Conservation (phyloP, 2,888 invertebrate genomes). For the Sarcophaga rosellei region DNA sequence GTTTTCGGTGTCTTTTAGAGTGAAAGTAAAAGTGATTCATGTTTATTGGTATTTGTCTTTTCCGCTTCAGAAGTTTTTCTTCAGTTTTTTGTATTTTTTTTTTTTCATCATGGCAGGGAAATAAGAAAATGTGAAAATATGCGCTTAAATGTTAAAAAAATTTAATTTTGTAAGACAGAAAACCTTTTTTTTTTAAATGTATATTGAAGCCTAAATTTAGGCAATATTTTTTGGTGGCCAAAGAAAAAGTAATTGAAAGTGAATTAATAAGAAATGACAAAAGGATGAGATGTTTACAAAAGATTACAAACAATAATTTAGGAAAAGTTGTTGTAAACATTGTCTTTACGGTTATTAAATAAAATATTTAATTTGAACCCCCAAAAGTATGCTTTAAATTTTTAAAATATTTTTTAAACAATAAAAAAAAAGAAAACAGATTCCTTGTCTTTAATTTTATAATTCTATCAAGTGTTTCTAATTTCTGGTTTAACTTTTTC, state of each 20-base stretch:
- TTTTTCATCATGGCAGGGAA: background rate
- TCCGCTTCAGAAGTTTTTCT: background rate
- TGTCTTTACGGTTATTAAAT: background rate
- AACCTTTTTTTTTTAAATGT: background rate
- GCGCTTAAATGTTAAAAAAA: background rate
- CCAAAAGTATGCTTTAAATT: background rate
- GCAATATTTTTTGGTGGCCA: background rate
- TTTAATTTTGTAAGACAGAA: background rate
- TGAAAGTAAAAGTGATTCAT: conserved; percentile 10
- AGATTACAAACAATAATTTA: background rate
- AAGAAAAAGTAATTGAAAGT: background rate
- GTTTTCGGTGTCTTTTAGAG: conserved; percentile 9
- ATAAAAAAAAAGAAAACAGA: no score
- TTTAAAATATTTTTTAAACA: no score
- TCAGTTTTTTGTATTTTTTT: background rate
- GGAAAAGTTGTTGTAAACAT: background rate
- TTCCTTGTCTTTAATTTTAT: no score
- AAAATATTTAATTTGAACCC: background rate
- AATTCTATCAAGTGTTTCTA: no score
- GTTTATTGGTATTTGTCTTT: conserved; percentile 20
- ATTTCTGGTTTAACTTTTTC: no score
- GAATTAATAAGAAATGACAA: background rate
- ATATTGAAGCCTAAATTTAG: background rate
- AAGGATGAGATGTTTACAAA: no score
- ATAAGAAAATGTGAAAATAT: background rate